These are phyloP conservation scores for Neotoxoptera formosana DNA, from an alignment of 1,140 invertebrate species.

Conservation along the genomic window DNA sequence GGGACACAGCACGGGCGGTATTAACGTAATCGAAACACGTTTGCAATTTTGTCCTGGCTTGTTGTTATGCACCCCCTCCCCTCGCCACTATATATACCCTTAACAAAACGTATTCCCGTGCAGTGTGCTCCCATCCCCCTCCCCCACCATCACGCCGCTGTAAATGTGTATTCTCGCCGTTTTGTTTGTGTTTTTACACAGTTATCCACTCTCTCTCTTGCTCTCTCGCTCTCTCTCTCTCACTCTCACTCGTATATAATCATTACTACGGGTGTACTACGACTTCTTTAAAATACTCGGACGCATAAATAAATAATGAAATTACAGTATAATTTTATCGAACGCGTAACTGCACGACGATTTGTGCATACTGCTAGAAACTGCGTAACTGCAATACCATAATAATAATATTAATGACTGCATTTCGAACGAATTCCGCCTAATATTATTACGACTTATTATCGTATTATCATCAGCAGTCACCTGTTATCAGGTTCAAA, in stretches of 20 bases:
- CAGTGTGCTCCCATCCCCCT: too few relatives aligned
- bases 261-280: neutral
- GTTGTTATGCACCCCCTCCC: neutral
- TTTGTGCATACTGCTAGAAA: neutral
- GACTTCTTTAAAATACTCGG: neutral
- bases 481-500: too few relatives aligned
- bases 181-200: neutral
- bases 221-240: too few relatives aligned
- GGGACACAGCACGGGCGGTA: neutral
- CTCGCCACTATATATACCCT: neutral
- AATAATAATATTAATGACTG: too few relatives aligned
- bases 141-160: neutral
- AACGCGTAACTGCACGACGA: neutral
- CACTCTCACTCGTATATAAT: neutral
- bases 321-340: neutral
- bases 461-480: too few relatives aligned
- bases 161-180: neutral
- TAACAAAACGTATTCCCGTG: neutral
- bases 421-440: too few relatives aligned
- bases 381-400: too few relatives aligned
- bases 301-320: neutral
- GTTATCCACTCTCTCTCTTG: neutral
- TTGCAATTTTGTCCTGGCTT: constrained; percentile 55
- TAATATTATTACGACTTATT: too few relatives aligned
- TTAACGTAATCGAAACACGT: constrained; percentile 57